Evolutionary conservation across 2,113 vertebrate genomes (phyloP), one percentile per base, ranked within the genome.

Genomic region (Sisor rabdophorus): DNA sequence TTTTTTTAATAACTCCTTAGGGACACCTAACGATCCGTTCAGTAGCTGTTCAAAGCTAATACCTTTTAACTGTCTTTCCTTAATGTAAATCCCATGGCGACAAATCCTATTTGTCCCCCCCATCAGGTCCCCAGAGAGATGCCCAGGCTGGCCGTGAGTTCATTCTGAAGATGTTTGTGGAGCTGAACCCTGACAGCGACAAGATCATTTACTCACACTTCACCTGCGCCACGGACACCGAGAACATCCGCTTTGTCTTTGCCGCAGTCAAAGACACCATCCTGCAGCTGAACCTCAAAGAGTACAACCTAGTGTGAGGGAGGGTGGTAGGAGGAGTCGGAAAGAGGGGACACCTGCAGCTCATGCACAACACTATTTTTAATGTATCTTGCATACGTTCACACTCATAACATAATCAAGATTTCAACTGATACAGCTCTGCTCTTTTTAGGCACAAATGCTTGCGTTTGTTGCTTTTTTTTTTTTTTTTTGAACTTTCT

Each of bases 151-250:
- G 95, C 3, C 94, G 96, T 0, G 97, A 99, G 88, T 99, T 98
- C 90, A 99, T 99, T 86, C 92, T 99, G 81, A 99, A 98, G 92
- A 99, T 99, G 97, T 99, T 99, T 76, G 97, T 99, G 91, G 97
- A 99, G 92, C 93, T 98, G 84, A 99, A 99, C 88, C 97, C 97
- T 0, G 97, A 99, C 93, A 98, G 96, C 44, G 96, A 99, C 91
- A 99, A 99, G 93, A 99, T 99, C 91, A 99, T 99, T 93, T 99
- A 99, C 92, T 99, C 97, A 4, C 97, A 99, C 93, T 99, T 99
- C 93, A 99, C 97, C 4, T 99, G 97, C 78, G 97, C 97, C 89
- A 99, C 97, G 73, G 97, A 99, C 92, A 99, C 97, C 15, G 96
- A 99, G 90, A 99, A 98, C 90, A 98, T 98, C 94, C 96, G 96